Evolutionary conservation across 2,797 vertebrate genomes (phyloP).

Genomic region (Sphenodon punctatus): DNA sequence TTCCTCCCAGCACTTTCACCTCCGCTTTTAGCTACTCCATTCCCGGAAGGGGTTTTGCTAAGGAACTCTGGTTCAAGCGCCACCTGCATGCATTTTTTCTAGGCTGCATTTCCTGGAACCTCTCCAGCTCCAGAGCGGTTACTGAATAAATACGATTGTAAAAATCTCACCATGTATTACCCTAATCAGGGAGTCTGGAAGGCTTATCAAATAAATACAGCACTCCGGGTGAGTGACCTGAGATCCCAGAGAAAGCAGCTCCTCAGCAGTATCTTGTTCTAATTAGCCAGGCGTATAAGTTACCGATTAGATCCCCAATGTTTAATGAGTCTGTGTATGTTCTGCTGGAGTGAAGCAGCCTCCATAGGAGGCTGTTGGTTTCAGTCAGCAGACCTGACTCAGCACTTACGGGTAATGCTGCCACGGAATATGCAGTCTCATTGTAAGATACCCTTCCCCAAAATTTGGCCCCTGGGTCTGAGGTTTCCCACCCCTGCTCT

Average conservation of each 20-base stretch:
- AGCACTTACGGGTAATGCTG: not conserved
- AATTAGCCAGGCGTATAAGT: constrained; percentile 53
- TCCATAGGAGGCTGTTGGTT: not conserved
- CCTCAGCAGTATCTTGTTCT: constrained; percentile 59
- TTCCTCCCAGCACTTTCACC: constrained; percentile 31
- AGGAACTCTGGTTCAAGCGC: constrained; percentile 26
- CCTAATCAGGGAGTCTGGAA: constrained; percentile 59
- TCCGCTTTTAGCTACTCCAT: not conserved
- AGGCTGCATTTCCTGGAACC: constrained; percentile 47
- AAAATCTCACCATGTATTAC: constrained; percentile 63
- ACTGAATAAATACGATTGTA: constrained; percentile 62
- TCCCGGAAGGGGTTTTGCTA: not conserved
- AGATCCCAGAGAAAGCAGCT: constrained; percentile 50
- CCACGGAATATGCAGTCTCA: not conserved
- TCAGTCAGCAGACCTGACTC: constrained; percentile 26
- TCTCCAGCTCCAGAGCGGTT: constrained; percentile 47
- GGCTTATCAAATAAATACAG: constrained; percentile 67
- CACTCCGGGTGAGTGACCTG: constrained; percentile 55
- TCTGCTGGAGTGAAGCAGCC: constrained; percentile 31
- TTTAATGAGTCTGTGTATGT: constrained; percentile 48
- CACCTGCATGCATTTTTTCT: not conserved
- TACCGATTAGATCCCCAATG: constrained; percentile 56
- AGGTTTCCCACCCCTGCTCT: too few species aligned
- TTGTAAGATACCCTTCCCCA: too few species aligned
- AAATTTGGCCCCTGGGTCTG: too few species aligned